Percentiles rank a stretch among this genome's conserved stretches.
Evolutionary conservation across 92 coral and sea anemone species (phyloP).

Genomic region (Desmophyllum pertusum): DNA sequence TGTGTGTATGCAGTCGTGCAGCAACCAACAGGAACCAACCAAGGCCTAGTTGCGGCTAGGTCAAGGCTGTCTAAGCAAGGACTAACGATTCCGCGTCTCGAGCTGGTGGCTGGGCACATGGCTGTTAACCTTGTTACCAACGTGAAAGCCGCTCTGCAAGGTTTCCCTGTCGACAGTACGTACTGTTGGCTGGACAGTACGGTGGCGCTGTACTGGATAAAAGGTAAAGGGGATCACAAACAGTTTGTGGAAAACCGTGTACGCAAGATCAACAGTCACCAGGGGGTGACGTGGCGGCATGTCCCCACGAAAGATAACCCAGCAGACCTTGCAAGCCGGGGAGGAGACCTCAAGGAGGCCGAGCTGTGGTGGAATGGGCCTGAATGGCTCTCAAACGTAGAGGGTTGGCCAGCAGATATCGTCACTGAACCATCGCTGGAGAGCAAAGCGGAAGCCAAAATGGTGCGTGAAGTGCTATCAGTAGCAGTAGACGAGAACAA

Average conservation of each 20-base stretch:
- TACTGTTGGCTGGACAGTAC: not conserved
- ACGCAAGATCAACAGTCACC: not conserved
- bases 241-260: constrained; percentile 35
- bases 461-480: not conserved
- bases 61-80: too few relatives aligned
- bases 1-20: too few relatives aligned
- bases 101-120: too few relatives aligned
- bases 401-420: constrained; percentile 19
- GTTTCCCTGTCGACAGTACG: constrained; percentile 2
- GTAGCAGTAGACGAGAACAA: constrained; percentile 6
- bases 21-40: too few relatives aligned
- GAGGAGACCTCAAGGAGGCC: not conserved
- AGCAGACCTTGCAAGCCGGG: constrained; percentile 28
- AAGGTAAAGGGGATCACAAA: constrained; percentile 15
- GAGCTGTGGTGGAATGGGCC: constrained; percentile 30
- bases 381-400: constrained; percentile 3
- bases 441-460: constrained; percentile 14
- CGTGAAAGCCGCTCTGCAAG: constrained; percentile 1
- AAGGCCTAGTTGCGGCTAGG: too few relatives aligned
- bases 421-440: constrained; percentile 10
- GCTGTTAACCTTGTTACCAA: too few relatives aligned
- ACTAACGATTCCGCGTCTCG: too few relatives aligned
- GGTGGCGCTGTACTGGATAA: constrained; percentile 11
- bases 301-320: constrained; percentile 9
- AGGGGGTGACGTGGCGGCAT: constrained; percentile 8